phyloP scores from a whole-genome alignment of 2,888 invertebrate species.

The Tipula unca region DNA sequence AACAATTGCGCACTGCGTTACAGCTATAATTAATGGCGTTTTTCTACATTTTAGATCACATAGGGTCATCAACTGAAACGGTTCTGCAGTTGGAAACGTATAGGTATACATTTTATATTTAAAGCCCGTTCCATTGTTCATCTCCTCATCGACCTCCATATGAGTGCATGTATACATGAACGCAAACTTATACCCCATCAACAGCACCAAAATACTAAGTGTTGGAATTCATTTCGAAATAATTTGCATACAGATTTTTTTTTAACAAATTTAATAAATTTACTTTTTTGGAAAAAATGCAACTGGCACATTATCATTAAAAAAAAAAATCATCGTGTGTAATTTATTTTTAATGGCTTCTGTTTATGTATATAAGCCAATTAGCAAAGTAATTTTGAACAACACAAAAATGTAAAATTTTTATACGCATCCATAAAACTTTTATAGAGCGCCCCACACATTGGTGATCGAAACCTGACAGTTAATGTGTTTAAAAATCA shows the following conservation, averaged over 20 bases:
- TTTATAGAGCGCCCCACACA: neutral
- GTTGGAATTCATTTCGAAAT: neutral
- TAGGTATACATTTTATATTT: too few relatives aligned
- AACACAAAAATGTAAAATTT: neutral
- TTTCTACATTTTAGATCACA: too few relatives aligned
- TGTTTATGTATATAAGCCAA: neutral
- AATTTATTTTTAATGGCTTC: neutral
- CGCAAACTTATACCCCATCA: too few relatives aligned
- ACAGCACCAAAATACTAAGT: neutral
- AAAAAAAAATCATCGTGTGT: neutral
- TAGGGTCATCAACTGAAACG: too few relatives aligned
- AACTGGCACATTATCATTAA: neutral
- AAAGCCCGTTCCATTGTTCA: too few relatives aligned
- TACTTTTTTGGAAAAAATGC: neutral
- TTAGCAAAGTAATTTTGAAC: neutral
- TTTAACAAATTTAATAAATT: too few relatives aligned
- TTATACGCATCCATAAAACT: neutral
- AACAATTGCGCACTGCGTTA: too few relatives aligned
- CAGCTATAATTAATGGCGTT: too few relatives aligned
- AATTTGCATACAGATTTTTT: neutral
- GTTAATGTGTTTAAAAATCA: neutral
- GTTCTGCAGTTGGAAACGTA: too few relatives aligned
- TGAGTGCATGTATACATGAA: too few relatives aligned
- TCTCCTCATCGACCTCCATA: too few relatives aligned
- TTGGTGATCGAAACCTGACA: neutral